Percentiles rank a stretch among this genome's conserved stretches.
phyloP scores from a whole-genome alignment of 2,113 vertebrate species.

The Xyrauchen texanus region DNA sequence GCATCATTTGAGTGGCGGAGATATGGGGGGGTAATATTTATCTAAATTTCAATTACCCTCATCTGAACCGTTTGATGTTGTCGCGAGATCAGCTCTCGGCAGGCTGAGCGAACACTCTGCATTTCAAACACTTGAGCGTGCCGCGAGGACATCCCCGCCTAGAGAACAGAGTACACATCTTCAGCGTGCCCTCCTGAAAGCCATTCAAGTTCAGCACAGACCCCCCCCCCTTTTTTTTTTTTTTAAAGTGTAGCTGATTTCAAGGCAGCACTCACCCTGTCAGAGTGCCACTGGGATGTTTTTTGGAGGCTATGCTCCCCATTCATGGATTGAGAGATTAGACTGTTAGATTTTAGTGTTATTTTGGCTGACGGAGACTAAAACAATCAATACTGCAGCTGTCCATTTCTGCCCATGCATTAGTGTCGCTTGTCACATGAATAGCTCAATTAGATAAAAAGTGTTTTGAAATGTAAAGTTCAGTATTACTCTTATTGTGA shows the following conservation, averaged over 20 bases:
- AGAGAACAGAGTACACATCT: constrained; percentile 11
- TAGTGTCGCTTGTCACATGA: too few relatives aligned
- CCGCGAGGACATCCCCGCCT: constrained; percentile 25
- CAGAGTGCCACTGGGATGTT: constrained; percentile 1
- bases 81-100: constrained; percentile 55
- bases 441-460: too few relatives aligned
- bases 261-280: neutral
- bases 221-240: neutral
- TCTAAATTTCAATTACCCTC: constrained; percentile 61
- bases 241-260: constrained; percentile 8
- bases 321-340: neutral
- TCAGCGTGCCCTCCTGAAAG: constrained; percentile 23
- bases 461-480: too few relatives aligned
- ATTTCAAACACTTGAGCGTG: constrained; percentile 55
- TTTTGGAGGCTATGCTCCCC: neutral
- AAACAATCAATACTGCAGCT: neutral
- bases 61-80: constrained; percentile 59
- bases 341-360: neutral
- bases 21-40: constrained; percentile 55
- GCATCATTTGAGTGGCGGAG: constrained; percentile 29
- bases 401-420: neutral
- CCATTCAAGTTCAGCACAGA: constrained; percentile 11
- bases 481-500: too few relatives aligned
- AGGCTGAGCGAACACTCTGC: constrained; percentile 50
- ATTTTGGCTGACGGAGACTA: neutral